phyloP scores from a whole-genome alignment of 2,888 invertebrate genomes.

The Dolichopus griseipennis region DNA sequence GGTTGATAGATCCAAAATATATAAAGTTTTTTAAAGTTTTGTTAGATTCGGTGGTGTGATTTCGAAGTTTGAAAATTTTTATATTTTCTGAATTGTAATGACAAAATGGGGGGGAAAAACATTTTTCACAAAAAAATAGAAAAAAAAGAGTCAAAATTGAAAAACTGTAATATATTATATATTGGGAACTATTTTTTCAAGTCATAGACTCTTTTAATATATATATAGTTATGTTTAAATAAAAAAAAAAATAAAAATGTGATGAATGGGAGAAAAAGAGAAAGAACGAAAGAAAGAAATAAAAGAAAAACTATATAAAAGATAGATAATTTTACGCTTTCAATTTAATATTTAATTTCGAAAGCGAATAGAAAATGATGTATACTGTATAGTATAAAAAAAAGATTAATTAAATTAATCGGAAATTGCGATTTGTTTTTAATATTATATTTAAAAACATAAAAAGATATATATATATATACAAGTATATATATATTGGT shows the following conservation, averaged over 20 bases:
- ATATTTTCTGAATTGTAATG: not conserved
- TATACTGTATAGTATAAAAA: not conserved
- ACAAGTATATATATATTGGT: no score
- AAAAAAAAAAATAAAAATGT: no score
- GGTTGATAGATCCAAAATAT: no score
- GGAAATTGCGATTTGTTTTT: not conserved
- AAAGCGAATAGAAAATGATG: slow-evolving; percentile 3
- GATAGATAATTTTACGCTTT: not conserved
- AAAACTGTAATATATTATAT: no score
- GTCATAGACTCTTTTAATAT: no score
- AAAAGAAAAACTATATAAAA: not conserved
- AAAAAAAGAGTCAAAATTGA: no score
- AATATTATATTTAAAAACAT: not conserved
- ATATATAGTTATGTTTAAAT: no score
- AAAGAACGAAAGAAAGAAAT: not conserved
- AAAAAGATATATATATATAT: no score
- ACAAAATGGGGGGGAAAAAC: not conserved
- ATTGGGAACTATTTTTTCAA: no score
- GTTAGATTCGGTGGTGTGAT: not conserved
- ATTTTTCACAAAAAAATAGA: no score
- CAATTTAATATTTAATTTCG: slow-evolving; percentile 1
- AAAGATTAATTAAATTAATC: slow-evolving; percentile 1
- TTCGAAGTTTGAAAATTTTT: not conserved
- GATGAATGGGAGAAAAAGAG: no score
- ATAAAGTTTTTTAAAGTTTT: no score